Base-by-base conservation (phyloP, 2,888 invertebrate genomes). In the Odontocolon sp. region DNA sequence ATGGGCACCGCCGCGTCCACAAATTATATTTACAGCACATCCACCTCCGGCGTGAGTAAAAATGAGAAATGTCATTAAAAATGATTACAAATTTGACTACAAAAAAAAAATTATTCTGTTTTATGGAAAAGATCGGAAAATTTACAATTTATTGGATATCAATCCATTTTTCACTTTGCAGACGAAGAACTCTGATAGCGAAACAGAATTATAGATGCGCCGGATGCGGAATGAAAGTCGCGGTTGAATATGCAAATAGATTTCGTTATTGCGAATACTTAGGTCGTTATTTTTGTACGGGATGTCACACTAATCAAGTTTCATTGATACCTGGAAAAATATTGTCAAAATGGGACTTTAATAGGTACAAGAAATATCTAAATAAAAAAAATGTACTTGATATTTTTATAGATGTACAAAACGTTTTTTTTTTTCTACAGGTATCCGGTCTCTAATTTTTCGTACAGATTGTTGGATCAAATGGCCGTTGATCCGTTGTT, bases 1-100 rank as follows among this genome's bases (percentile, higher is more conserved):
- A 85, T 97, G 96, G 96, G 96, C 96, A 0, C 96, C 96, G 9
- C 96, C 96, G 0, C 91, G 96, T 70, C 93, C 95, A 31, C 96
- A 96, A 90, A 95, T 96, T 61, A 96, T 97, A 80, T 95, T 96
- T 84, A 96, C 95, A 1, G 91, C 94, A 69, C 96, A 96, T 91
- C 93, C 94, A 2, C 81, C 92, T 8, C 93, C 93, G 42, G 92
- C 93, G 95, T 96, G 92, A 91, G 92, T 90, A 76, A 66, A 28
- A 50, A 31, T n/a, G n/a, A n/a, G n/a, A n/a, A n/a, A n/a, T n/a
- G n/a, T n/a, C n/a, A n/a, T n/a, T n/a, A n/a, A n/a, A n/a, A n/a
- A n/a, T n/a, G n/a, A n/a, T n/a, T n/a, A n/a, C n/a, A n/a, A n/a
- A n/a, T n/a, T n/a, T n/a, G n/a, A n/a, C n/a, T n/a, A n/a, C n/a